A percentile compares a stretch with the other conserved stretches of the same genome.
Evolutionary conservation across 2,113 vertebrate genomes (phyloP).

Genomic region (Hemiprocne comata): DNA sequence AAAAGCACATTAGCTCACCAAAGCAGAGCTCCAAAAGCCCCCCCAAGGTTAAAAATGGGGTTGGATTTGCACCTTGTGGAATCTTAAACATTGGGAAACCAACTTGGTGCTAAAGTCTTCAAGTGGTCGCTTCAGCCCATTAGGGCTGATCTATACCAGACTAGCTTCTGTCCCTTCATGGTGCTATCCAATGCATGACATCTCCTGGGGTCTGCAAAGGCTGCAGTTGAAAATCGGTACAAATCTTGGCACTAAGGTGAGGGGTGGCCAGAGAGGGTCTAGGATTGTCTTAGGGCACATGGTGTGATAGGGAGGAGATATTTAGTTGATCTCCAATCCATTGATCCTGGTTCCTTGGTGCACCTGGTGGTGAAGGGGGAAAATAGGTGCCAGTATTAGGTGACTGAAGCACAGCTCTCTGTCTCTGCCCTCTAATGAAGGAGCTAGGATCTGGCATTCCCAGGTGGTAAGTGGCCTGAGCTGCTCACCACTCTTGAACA

Average conservation of each 20-base stretch:
- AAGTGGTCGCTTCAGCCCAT: not conserved
- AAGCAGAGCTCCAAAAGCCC: not conserved
- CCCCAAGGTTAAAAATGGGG: not conserved
- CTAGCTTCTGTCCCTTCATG: not conserved
- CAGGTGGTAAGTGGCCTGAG: not conserved
- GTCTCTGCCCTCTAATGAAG: not conserved
- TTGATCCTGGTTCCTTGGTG: not conserved
- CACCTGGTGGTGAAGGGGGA: not conserved
- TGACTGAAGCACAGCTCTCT: not conserved
- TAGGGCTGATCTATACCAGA: not conserved
- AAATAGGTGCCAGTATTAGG: not conserved
- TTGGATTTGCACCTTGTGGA: not conserved
- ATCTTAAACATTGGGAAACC: not conserved
- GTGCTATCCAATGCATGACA: not conserved
- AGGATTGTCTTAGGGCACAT: not conserved
- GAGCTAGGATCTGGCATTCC: not conserved
- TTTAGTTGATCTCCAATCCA: not conserved
- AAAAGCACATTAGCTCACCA: slow-evolving; percentile 3
- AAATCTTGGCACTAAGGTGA: not conserved
- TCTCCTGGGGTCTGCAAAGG: not conserved
- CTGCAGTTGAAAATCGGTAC: not conserved
- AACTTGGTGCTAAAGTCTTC: not conserved
- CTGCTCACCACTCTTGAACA: not conserved
- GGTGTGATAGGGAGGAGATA: not conserved
- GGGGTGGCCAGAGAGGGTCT: not conserved